phyloP scores from a whole-genome alignment of 2,888 invertebrate genomes.

The Papilio protenor region DNA sequence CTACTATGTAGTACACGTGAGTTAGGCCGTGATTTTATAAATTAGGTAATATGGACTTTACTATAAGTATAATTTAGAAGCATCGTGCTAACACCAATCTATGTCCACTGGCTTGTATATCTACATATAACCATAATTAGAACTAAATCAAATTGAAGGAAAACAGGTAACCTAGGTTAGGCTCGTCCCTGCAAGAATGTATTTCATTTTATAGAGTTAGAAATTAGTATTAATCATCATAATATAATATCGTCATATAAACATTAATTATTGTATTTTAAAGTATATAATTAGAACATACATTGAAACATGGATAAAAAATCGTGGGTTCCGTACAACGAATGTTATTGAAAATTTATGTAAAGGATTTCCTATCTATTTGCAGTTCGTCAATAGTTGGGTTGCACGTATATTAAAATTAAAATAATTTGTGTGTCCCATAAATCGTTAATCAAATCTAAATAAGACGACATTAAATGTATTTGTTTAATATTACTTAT shows the following conservation, averaged over 20 bases:
- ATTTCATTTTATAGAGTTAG: constrained; percentile 75
- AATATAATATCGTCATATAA: constrained; percentile 43
- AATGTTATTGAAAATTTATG: constrained; percentile 55
- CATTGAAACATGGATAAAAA: constrained; percentile 48
- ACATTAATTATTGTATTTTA: constrained; percentile 47
- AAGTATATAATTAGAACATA: constrained; percentile 28
- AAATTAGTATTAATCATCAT: constrained; percentile 49
- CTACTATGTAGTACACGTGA: no score
- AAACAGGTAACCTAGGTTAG: constrained; percentile 67
- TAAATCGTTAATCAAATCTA: neutral
- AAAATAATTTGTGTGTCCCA: neutral
- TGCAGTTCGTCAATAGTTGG: constrained; percentile 51
- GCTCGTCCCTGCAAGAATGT: constrained; percentile 70
- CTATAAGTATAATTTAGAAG: neutral
- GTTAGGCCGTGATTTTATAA: neutral
- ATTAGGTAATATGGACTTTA: neutral
- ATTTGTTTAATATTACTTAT: neutral
- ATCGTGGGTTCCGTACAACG: constrained; percentile 77
- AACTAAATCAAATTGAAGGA: constrained; percentile 57
- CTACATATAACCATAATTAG: constrained; percentile 34
- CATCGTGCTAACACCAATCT: constrained; percentile 48
- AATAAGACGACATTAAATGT: neutral
- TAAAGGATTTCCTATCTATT: constrained; percentile 42
- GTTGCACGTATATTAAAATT: constrained; percentile 25
- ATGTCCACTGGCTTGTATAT: constrained; percentile 55